These are phyloP conservation scores for Dicrurus megarhynchus DNA, from an alignment of 2,113 vertebrate species.

Conservation along the genomic window DNA sequence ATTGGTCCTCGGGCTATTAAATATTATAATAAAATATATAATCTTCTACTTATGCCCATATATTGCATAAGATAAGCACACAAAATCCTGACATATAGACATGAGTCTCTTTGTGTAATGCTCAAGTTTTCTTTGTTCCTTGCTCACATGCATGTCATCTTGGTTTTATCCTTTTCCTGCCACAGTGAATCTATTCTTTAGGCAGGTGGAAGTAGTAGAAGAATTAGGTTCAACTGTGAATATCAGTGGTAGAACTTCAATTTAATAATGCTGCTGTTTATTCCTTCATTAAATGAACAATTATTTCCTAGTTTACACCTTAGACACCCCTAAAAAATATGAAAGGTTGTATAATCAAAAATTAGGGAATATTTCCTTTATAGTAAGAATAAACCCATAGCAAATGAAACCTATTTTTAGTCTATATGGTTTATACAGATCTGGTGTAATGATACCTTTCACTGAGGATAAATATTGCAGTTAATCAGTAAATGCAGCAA, in stretches of 20 bases:
- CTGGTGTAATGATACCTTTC: not conserved
- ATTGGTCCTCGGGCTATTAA: not conserved
- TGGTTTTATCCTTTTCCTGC: not conserved
- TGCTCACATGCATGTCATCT: not conserved
- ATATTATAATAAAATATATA: not conserved
- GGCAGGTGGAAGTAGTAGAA: not conserved
- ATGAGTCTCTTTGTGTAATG: not conserved
- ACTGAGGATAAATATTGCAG: not conserved
- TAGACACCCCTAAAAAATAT: not conserved
- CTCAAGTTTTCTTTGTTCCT: not conserved
- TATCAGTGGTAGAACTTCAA: not conserved
- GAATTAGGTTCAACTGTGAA: not conserved
- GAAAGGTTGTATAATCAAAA: not conserved
- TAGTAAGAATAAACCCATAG: not conserved
- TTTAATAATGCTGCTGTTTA: not conserved
- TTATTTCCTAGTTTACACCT: not conserved
- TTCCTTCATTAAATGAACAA: not conserved
- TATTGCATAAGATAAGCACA: not conserved
- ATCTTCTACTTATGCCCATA: not conserved
- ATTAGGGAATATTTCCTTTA: not conserved
- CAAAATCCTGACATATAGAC: not conserved
- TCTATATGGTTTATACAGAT: not conserved
- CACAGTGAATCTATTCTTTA: not conserved
- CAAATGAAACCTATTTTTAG: not conserved
- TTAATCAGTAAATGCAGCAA: not conserved